Conservation (phyloP, 2,888 invertebrate genomes). For the Cheilosia vernalis region DNA sequence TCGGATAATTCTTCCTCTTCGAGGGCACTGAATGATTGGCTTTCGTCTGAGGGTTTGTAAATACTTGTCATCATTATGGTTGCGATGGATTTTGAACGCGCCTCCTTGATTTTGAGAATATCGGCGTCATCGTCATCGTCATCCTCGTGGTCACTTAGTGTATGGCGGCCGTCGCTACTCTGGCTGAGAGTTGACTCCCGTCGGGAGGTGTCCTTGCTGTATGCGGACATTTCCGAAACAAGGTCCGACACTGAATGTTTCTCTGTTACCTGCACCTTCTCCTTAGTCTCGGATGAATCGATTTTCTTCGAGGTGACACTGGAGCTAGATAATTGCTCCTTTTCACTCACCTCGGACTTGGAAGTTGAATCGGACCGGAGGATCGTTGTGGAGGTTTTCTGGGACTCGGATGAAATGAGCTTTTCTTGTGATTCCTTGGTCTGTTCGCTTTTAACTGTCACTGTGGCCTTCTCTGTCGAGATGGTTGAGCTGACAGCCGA, state of each 20-base stretch:
- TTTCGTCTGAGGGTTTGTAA: constrained; percentile 81
- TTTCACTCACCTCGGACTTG: constrained; percentile 41
- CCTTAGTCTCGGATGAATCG: constrained; percentile 27
- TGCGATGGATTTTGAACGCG: constrained; percentile 83
- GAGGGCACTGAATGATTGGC: constrained; percentile 77
- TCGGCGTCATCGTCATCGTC: constrained; percentile 78
- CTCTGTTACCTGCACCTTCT: constrained; percentile 1
- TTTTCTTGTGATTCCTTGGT: constrained; percentile 14
- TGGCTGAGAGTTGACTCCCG: constrained; percentile 80
- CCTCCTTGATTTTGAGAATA: constrained; percentile 80
- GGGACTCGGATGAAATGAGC: constrained; percentile 13
- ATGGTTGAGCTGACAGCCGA: constrained; percentile 10
- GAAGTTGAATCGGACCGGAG: constrained; percentile 47
- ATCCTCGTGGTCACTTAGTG: constrained; percentile 80
- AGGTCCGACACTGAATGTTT: constrained; percentile 29
- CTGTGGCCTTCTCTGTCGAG: constrained; percentile 23
- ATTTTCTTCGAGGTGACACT: constrained; percentile 32
- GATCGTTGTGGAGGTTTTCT: constrained; percentile 38
- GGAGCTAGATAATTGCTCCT: constrained; percentile 41
- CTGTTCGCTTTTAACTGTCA: constrained; percentile 20
- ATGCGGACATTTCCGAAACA: constrained; percentile 4
- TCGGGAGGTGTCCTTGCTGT: constrained; percentile 58
- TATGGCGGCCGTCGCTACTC: constrained; percentile 79
- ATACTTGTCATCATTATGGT: constrained; percentile 83
- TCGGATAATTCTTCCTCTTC: constrained; percentile 79